These are phyloP conservation scores for Himalopsyche tibetana DNA, from an alignment of 2,888 invertebrate species.

Conservation along the genomic window DNA sequence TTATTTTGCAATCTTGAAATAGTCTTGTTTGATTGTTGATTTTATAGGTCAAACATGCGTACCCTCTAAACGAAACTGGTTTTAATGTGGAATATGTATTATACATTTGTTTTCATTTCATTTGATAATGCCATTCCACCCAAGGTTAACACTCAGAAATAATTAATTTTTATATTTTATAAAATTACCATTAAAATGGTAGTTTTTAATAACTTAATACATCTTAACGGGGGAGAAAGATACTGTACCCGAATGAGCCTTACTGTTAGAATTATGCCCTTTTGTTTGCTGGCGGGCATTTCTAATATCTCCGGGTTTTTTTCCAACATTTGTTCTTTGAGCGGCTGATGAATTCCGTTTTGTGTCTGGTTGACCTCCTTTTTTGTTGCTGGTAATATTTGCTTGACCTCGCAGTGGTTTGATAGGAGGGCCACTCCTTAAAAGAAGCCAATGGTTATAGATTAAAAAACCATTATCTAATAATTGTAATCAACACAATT, in stretches of 20 bases:
- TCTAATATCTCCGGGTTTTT: conserved; percentile 72
- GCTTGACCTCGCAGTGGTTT: conserved; percentile 69
- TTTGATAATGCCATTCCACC: too few species aligned
- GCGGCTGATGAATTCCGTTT: conserved; percentile 69
- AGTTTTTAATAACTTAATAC: too few species aligned
- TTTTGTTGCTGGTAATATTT: conserved; percentile 70
- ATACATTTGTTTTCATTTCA: too few species aligned
- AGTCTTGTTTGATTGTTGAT: too few species aligned
- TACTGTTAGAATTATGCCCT: conserved; percentile 59
- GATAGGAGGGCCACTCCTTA: conserved; percentile 72
- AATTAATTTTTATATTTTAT: too few species aligned
- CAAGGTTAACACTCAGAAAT: too few species aligned
- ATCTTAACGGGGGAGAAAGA: not conserved
- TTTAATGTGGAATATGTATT: too few species aligned
- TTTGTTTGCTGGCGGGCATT: conserved; percentile 67
- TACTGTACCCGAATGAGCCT: conserved; percentile 57
- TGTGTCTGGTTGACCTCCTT: conserved; percentile 68
- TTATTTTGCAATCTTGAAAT: too few species aligned
- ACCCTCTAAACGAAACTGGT: not conserved
- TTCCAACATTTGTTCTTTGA: conserved; percentile 66
- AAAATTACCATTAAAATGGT: too few species aligned
- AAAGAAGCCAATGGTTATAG: conserved; percentile 22
- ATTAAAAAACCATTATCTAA: conserved; percentile 28
- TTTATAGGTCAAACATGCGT: too few species aligned
- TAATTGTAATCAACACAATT: not conserved